Base-by-base conservation (phyloP, 2,113 vertebrate species). In the Lycocorax pyrrhopterus region DNA sequence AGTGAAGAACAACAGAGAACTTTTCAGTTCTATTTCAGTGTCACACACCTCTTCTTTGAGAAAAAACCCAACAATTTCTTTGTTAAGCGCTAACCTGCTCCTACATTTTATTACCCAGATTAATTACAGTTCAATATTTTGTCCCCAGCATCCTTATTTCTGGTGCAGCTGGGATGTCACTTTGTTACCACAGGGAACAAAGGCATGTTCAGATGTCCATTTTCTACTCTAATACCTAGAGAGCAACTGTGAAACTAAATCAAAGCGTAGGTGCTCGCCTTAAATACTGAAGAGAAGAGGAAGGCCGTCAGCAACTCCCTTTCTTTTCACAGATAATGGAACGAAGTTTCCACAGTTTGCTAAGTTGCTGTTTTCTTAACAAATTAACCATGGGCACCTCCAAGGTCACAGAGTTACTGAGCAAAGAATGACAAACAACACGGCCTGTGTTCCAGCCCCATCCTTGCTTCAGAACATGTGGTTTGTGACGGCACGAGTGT, bases 401-500 rank as follows among this genome's bases (percentile, higher is more conserved):
- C 58, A 55, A 35, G 63, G 60, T 67, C 46, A 90, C 44, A 47
- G 53, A 69, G 43, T 30, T 49, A 52, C 23, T 35, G 58, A 90
- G 71, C 23, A 87, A 66, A 73, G 84, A 87, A n/a, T 5, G 13
- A 62, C 49, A 68, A 94, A 72, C 59, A 93, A 32, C 23, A 10
- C 73, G 63, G 35, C 5, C 53, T 33, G 44, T 55, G 75, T 47
- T 62, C 9, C 7, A 92, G 47, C 15, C 21, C 41, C 55, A 59
- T 43, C 59, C 44, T 37, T 76, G 3, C 72, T 25, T 51, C 20
- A 46, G 87, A 72, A 71, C 25, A 4, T 15, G 58, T 18, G 44
- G 60, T 23, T 59, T 5, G 17, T 17, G 37, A 56, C 0, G 1
- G 15, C 15, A 19, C 3, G 47, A 35, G 17, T 5, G 16, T 44